Conservation (phyloP, 2,113 vertebrate genomes). For the Coptodon bakossiorum region DNA sequence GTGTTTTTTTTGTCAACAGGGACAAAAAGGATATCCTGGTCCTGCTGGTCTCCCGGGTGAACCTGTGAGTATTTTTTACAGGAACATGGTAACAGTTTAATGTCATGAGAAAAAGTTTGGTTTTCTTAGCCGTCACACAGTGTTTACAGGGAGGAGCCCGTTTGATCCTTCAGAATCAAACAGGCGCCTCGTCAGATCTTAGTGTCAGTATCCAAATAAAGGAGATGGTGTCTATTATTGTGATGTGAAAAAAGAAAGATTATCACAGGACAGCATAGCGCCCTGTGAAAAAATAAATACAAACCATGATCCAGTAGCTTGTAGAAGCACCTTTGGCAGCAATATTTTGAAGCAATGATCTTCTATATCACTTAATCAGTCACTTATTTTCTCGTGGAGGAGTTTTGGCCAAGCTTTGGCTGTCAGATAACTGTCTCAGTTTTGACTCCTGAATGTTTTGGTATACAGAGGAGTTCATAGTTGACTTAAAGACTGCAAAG, state of each 20-base stretch:
- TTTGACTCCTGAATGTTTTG: neutral
- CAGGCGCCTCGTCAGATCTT: neutral
- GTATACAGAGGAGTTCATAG: neutral
- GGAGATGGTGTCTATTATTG: neutral
- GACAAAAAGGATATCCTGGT: conserved; percentile 88
- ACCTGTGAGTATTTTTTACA: conserved; percentile 77
- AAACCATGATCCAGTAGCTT: fast-evolving
- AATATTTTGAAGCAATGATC: neutral
- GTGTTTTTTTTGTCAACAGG: conserved; percentile 69
- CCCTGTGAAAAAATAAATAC: neutral
- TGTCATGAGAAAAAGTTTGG: neutral
- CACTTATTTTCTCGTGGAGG: neutral
- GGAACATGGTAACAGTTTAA: neutral
- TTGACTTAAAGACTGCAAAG: neutral
- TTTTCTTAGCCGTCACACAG: neutral
- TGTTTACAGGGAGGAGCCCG: too few relatives aligned
- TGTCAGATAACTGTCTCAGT: neutral
- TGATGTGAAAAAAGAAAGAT: neutral
- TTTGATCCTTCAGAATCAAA: neutral
- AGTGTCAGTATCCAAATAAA: neutral
- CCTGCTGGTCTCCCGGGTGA: conserved; percentile 86
- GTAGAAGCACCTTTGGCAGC: neutral
- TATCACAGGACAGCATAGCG: neutral
- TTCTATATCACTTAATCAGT: neutral
- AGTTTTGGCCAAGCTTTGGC: neutral